Percentiles rank a stretch among this genome's conserved stretches.
These are phyloP conservation scores for Muscidifurax raptorellus DNA, from an alignment of 1,140 invertebrate species.

Conservation along the genomic window DNA sequence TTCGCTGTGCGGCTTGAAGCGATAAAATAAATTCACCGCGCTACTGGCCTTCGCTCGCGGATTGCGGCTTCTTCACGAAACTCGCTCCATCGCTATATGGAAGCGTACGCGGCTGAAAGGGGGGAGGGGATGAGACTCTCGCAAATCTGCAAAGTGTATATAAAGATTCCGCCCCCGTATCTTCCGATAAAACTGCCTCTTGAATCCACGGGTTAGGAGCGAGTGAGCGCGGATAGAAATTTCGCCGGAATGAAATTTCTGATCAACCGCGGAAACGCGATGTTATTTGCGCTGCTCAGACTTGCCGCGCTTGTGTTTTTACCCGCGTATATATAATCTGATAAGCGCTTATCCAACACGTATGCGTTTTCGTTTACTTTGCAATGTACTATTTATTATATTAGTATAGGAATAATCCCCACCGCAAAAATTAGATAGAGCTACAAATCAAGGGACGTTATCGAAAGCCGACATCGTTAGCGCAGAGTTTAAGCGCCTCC, in stretches of 20 bases:
- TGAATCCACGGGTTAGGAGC: conserved; percentile 21
- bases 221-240: conserved; percentile 34
- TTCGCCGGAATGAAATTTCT: conserved; percentile 36
- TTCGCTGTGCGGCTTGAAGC: conserved; percentile 62
- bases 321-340: too few species aligned
- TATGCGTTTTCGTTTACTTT: too few species aligned
- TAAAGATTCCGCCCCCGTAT: conserved; percentile 33
- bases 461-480: conserved; percentile 23
- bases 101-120: background rate
- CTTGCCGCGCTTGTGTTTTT: background rate
- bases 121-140: background rate
- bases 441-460: background rate
- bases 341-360: too few species aligned
- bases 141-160: conserved; percentile 45
- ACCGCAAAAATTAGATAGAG: background rate
- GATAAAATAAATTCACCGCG: conserved; percentile 70
- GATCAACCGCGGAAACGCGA: background rate
- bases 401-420: background rate
- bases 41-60: conserved; percentile 59
- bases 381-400: too few species aligned
- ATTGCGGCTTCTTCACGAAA: conserved; percentile 60
- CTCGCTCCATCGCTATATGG: conserved; percentile 12
- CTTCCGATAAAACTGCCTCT: conserved; percentile 45
- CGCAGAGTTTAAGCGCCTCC: background rate
- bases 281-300: background rate